phyloP scores from a whole-genome alignment of 2,888 invertebrate species.

The Tinea pellionella region DNA sequence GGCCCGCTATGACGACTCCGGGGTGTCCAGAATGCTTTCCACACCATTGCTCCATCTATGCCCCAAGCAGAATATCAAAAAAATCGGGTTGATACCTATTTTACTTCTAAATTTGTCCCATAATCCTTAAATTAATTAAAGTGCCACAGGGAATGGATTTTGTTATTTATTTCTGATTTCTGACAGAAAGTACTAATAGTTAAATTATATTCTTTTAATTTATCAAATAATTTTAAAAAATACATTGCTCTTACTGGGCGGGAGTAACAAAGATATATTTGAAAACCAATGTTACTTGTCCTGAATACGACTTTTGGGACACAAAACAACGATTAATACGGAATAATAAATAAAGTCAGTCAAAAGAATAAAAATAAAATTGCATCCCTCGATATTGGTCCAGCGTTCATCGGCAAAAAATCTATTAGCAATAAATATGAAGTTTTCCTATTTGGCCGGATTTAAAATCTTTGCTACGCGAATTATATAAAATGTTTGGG shows the following conservation, averaged over 20 bases:
- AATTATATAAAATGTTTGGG: background rate
- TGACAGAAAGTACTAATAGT: no score
- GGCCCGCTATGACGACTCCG: constrained; percentile 1
- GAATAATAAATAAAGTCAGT: background rate
- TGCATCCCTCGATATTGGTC: constrained; percentile 61
- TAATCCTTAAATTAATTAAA: no score
- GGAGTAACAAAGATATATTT: no score
- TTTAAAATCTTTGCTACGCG: constrained; percentile 37
- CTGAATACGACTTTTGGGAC: no score
- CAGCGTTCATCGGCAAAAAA: constrained; percentile 62
- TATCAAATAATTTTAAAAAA: no score
- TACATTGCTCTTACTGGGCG: no score
- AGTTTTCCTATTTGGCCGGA: constrained; percentile 67
- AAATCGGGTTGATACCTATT: background rate
- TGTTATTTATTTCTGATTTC: no score
- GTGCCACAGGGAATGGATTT: no score
- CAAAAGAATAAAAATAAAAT: constrained; percentile 51
- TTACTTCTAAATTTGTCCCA: no score
- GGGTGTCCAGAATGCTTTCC: background rate
- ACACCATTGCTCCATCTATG: constrained; percentile 32
- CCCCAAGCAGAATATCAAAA: constrained; percentile 63
- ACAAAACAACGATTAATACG: no score
- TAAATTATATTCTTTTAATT: no score
- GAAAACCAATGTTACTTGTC: no score
- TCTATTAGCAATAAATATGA: constrained; percentile 71